phyloP scores from a whole-genome alignment of 92 coral and sea anemone genomes.

The Isaurus tuberculatus region DNA sequence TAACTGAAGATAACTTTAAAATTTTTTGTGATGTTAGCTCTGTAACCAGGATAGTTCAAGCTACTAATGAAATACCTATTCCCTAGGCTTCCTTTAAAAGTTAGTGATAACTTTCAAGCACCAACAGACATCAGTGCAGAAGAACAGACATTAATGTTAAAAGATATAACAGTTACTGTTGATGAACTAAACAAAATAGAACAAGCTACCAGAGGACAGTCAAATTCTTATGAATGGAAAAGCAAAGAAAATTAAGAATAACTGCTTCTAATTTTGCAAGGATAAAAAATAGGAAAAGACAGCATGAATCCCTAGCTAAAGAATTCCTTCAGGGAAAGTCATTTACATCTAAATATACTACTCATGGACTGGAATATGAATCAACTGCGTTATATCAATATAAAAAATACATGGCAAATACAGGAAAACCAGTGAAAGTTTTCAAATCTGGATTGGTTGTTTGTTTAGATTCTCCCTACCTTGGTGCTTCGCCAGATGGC shows the following conservation, averaged over 20 bases:
- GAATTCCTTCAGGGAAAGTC: slow-evolving; percentile 55
- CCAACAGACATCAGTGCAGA: no score
- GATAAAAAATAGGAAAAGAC: slow-evolving; percentile 50
- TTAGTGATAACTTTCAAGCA: neutral
- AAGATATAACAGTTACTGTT: no score
- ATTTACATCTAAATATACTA: slow-evolving; percentile 60
- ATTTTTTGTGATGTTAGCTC: neutral
- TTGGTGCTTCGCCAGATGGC: slow-evolving; percentile 76
- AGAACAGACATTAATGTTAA: no score
- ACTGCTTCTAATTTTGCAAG: slow-evolving; percentile 75
- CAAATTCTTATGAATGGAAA: slow-evolving; percentile 61
- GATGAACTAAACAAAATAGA: neutral
- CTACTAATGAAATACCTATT: slow-evolving; percentile 15
- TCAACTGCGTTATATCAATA: slow-evolving; percentile 57
- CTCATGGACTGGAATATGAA: slow-evolving; percentile 66
- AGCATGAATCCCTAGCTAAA: slow-evolving; percentile 62
- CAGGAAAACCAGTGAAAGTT: slow-evolving; percentile 49
- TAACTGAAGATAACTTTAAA: slow-evolving; percentile 2
- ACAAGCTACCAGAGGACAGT: slow-evolving; percentile 49
- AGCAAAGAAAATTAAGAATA: slow-evolving; percentile 60
- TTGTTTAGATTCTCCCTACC: slow-evolving; percentile 48
- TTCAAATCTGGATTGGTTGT: slow-evolving; percentile 69
- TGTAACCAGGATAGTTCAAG: neutral
- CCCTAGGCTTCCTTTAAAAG: neutral
- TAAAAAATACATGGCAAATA: slow-evolving; percentile 59